Evolutionary conservation across 2,888 invertebrate species (phyloP), one percentile per base, ranked within the genome.

Genomic region (Leucophenga maculata): DNA sequence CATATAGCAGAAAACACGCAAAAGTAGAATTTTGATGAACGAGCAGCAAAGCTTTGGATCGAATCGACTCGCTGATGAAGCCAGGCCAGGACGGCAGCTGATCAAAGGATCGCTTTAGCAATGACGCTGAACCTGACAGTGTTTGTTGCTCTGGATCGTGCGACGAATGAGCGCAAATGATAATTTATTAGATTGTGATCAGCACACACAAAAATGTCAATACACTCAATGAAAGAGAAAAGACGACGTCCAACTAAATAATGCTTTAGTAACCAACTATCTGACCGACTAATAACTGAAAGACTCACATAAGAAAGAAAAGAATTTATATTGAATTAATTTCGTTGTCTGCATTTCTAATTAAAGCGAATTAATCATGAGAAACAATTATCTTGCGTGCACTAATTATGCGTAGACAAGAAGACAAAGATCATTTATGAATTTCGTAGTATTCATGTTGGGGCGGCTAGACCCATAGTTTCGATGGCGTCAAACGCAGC

Each of bases 281-380:
- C 39, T 16, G 18, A 32, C n/a, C 57, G 46, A 32, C 31, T 14
- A 26, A 26, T 26, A 8, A 26, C 4, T 46, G 50, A 13, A 55
- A 68, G 65, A 64, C 39, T 11, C 57, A 44, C 57, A 26, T 74
- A 70, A 68, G 59, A 65, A 66, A 62, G 67, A 71, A 64, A 70
- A 80, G 81, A 74, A 83, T 81, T 77, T 79, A 76, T 79, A 83
- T 81, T 83, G 83, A 81, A 81, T 81, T 83, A 79, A 81, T 80
- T 81, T 69, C 64, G 71, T 80, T 68, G 72, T 80, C 83, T 83
- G 83, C 83, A 77, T 80, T 83, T 83, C 80, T 81, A 81, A 81
- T 81, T 81, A 81, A 83, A 74, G 76, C 83, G 82, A 80, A 82
- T 83, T 81, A 83, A 81, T 83, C 82, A 81, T 83, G 80, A 82